Evolutionary conservation across 2,113 vertebrate genomes (phyloP), one percentile per base, ranked within the genome.

Genomic region (Catagonus wagneri): DNA sequence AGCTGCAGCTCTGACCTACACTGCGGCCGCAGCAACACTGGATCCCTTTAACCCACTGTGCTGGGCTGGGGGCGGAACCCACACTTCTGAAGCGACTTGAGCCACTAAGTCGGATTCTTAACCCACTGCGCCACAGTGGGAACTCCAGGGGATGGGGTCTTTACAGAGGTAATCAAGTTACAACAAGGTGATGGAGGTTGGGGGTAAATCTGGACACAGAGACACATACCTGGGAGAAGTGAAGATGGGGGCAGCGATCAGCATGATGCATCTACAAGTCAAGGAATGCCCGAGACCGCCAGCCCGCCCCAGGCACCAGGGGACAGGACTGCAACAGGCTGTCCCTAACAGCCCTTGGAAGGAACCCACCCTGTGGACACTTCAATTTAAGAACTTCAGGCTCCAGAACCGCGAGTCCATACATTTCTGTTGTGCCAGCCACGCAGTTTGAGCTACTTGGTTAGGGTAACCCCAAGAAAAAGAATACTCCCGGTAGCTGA

Each of bases 311-410:
- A 65, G 78, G 17, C 11, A 39, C 34, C 1, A 22, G n/a, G 60
- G 13, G 13, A 50, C 19, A 25, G 1, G 22, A 36, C 1, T 1
- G 29, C 60, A 23, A n/a, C 6, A n/a, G 17, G 19, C 8, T 6
- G 8, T 27, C 20, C 4, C 25, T 27, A 4, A 3, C 0, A 4
- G n/a, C 36, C 15, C 66, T 66, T 11, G 58, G 93, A 34, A 66
- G 34, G 25, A 80, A 25, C 44, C 29, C 65, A 20, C 19, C 29
- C 75, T 3, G 5, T 50, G 2, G 2, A 44, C 27, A 63, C 14
- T 60, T 2, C 56, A 23, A 76, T 68, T 50, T 95, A 13, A 23
- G 72, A 89, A 60, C 20, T 29, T 15, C 23, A 63, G 66, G 20
- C 69, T 84, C 34, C 9, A 22, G 86, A 56, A 56, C 2, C 7